These are phyloP conservation scores for Spongilla lacustris DNA, from an alignment of 37 sponge, comb jelly and placozoan genomes.

Conservation along the genomic window DNA sequence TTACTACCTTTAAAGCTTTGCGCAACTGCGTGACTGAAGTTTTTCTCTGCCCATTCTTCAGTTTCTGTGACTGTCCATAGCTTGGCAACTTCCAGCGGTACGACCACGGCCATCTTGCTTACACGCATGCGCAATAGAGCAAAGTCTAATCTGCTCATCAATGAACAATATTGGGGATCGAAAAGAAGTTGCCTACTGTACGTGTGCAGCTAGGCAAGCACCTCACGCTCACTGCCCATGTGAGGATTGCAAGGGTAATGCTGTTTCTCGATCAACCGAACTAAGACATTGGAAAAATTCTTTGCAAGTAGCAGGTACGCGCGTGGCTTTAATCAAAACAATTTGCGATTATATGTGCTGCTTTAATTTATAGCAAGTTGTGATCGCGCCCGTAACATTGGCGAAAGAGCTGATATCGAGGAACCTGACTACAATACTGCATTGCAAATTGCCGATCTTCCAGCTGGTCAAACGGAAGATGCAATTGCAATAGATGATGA, in stretches of 20 bases:
- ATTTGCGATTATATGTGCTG: conserved; percentile 1
- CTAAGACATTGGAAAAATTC: conserved; percentile 14
- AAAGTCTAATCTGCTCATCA: neutral
- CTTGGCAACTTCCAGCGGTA: conserved; percentile 1
- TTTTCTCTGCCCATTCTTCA: neutral
- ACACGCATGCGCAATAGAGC: neutral
- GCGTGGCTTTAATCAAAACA: neutral
- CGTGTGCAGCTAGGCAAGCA: neutral
- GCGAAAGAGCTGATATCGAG: conserved; percentile 1
- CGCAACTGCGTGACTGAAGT: conserved; percentile 1
- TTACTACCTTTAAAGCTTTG: conserved; percentile 1
- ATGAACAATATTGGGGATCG: conserved; percentile 4
- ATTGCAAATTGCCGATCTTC: conserved; percentile 1
- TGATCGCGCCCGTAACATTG: neutral
- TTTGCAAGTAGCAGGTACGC: neutral
- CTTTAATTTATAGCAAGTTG: neutral
- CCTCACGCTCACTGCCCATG: conserved; percentile 27
- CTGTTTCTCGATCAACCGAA: conserved; percentile 23
- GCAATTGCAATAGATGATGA: conserved; percentile 1
- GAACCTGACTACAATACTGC: conserved; percentile 1
- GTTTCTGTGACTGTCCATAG: neutral
- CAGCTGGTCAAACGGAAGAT: neutral
- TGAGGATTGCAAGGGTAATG: conserved; percentile 16
- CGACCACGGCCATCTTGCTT: neutral
- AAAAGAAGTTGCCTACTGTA: conserved; percentile 7